Evolutionary conservation across 2,113 vertebrate species (phyloP), one percentile per base, ranked within the genome.

Genomic region (Lasiurus cinereus): DNA sequence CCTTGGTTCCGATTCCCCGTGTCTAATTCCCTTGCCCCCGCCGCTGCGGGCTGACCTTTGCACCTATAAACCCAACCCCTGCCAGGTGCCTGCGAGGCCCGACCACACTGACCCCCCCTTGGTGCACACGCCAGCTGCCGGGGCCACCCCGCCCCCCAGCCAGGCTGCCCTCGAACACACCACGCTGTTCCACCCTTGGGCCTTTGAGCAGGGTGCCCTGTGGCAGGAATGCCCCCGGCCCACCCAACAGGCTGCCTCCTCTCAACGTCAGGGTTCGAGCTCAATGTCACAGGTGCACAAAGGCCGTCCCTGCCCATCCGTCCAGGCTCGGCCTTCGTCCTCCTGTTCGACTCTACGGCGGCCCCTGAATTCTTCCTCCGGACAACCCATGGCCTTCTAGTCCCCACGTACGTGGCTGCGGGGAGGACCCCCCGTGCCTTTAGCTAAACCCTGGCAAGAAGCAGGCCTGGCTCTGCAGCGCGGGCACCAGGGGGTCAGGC

Each of bases 401-500:
- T 77, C 39, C 29, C 33, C 76, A 27, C 24, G 48, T 67, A 66
- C 50, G 69, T 16, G 54, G 33, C 39, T 79, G 79, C 69, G 31
- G 56, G 39, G 70, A 52, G 24, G 31, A 50, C 1, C 16, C 36
- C 33, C 22, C 36, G 21, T 72, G 36, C 72, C 72, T 76, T 80
- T 52, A 93, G 59, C 50, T 29, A 86, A 93, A 43, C 48, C 33
- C 31, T 31, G 78, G 18, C 10, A 39, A 33, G 13, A 24, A 90
- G 48, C 27, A 90, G 46, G 24, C 69, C 54, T 82, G 29, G 56
- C 70, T 66, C 50, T 76, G 13, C 73, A 24, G 6, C n/a, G n/a
- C 5, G 6, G 12, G 33, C 39, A 46, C 39, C 21, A 14, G 7
- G 3, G 1, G 4, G 18, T 67, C n/a, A 4, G 27, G 9, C 7